phyloP scores from a whole-genome alignment of 1,140 invertebrate genomes.

The Euura lappo region DNA sequence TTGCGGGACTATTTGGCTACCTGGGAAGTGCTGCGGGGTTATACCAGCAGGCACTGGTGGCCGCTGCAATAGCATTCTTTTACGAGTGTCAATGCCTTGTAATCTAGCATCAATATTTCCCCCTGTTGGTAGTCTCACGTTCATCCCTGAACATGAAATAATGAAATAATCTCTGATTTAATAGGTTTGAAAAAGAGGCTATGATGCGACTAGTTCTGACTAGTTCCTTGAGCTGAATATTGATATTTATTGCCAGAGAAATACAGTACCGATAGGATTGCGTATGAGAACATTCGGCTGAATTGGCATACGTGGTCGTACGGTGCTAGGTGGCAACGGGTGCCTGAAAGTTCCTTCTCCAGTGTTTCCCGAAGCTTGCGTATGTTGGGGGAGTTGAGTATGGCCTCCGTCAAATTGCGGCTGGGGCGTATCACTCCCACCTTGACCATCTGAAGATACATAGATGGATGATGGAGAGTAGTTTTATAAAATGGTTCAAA shows the following conservation, averaged over 20 bases:
- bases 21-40: conserved; percentile 49
- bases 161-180: not conserved
- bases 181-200: too few relatives aligned
- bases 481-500: not conserved
- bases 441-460: conserved; percentile 39
- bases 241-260: not conserved
- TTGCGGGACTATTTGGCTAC: conserved; percentile 45
- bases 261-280: conserved; percentile 48
- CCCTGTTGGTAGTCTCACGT: conserved; percentile 43
- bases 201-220: too few relatives aligned
- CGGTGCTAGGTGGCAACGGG: conserved; percentile 63
- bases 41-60: conserved; percentile 40
- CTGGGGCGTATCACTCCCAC: conserved; percentile 34
- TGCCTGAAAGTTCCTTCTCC: conserved; percentile 64
- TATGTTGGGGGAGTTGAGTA: conserved; percentile 51
- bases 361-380: conserved; percentile 41
- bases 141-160: conserved; percentile 37
- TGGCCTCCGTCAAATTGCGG: conserved; percentile 49
- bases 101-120: conserved; percentile 49
- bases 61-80: conserved; percentile 58
- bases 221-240: not conserved
- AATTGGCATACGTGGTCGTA: conserved; percentile 57
- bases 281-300: conserved; percentile 53
- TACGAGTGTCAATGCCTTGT: conserved; percentile 60
- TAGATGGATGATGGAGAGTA: conserved; percentile 16